These are phyloP conservation scores for Macroteleia sp. DNA, from an alignment of 2,888 invertebrate genomes.

Conservation along the genomic window DNA sequence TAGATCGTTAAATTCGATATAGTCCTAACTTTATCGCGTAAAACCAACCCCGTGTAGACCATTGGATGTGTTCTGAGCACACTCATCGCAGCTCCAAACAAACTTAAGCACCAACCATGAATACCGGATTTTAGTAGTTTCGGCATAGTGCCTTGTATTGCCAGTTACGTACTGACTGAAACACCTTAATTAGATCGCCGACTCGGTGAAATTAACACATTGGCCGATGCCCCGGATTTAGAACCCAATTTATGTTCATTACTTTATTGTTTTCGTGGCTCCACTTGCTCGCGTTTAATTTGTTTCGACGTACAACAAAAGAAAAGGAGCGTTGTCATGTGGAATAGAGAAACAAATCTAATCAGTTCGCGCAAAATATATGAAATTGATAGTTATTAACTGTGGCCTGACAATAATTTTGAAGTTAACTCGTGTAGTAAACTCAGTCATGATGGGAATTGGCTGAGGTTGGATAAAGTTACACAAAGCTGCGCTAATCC, in stretches of 20 bases:
- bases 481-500: slow-evolving; percentile 45
- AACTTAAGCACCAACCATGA: slow-evolving; percentile 70
- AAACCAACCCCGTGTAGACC: slow-evolving; percentile 26
- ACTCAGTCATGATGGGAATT: slow-evolving; percentile 33
- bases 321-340: background rate
- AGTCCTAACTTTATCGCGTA: slow-evolving; percentile 50
- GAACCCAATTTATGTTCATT: slow-evolving; percentile 32
- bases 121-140: slow-evolving; percentile 72
- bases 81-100: slow-evolving; percentile 63
- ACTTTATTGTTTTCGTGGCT: slow-evolving; percentile 21
- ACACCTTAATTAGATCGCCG: slow-evolving; percentile 47
- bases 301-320: slow-evolving; percentile 5
- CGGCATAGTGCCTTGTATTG: slow-evolving; percentile 43
- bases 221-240: slow-evolving; percentile 16
- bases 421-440: slow-evolving; percentile 30
- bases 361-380: slow-evolving; percentile 10
- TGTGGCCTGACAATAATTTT: slow-evolving; percentile 32
- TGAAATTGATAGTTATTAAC: slow-evolving; percentile 48
- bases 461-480: slow-evolving; percentile 46
- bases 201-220: slow-evolving; percentile 40
- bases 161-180: slow-evolving; percentile 45
- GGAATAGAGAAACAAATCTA: background rate
- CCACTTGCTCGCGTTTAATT: background rate
- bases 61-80: slow-evolving; percentile 40
- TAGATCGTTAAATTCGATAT: no score